phyloP scores from a whole-genome alignment of 1,140 invertebrate genomes.

The Ips typographus region DNA sequence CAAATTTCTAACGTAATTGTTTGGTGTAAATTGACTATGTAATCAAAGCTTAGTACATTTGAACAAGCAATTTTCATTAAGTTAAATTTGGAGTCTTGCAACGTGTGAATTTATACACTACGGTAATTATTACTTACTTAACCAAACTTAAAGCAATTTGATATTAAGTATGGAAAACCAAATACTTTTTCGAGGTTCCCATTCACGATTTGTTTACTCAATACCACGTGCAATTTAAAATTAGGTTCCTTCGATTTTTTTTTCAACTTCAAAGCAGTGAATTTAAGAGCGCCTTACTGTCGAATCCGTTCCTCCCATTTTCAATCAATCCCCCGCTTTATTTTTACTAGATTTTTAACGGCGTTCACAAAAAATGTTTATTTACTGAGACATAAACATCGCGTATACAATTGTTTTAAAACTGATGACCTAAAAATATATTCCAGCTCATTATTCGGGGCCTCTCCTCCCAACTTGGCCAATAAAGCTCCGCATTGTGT shows the following conservation, averaged over 20 bases:
- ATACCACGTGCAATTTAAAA: neutral
- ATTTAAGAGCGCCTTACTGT: too few species aligned
- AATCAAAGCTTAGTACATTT: neutral
- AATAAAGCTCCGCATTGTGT: neutral
- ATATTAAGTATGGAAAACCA: slow-evolving; percentile 4
- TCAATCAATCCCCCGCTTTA: too few species aligned
- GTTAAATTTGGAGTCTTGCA: neutral
- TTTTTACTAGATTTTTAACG: too few species aligned
- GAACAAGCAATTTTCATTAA: neutral
- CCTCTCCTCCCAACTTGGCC: neutral
- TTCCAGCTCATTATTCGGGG: neutral
- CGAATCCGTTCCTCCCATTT: too few species aligned
- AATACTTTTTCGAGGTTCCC: slow-evolving; percentile 1
- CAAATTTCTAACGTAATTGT: neutral
- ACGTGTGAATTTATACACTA: neutral
- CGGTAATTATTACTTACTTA: slow-evolving; percentile 4
- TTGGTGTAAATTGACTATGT: neutral
- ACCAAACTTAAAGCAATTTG: slow-evolving; percentile 5
- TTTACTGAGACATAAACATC: too few species aligned
- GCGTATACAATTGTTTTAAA: neutral
- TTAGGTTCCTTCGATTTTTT: neutral
- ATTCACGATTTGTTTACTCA: neutral
- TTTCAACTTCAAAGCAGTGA: neutral
- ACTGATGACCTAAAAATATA: slow-evolving; percentile 3
- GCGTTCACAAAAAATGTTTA: too few species aligned